Conservation (phyloP, 2,113 vertebrate species). For the Cyprinus carpio region DNA sequence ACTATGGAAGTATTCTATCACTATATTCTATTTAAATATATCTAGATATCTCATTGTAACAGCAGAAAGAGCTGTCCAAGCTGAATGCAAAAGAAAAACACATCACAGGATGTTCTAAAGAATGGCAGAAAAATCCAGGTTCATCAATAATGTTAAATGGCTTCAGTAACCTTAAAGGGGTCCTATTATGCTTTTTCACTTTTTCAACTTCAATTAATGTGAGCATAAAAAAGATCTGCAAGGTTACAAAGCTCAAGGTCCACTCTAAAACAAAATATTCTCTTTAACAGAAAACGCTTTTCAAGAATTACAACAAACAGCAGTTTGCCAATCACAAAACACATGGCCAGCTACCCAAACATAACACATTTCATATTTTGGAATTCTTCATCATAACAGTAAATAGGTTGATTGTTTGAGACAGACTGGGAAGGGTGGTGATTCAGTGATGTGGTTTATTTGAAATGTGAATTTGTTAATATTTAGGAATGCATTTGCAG, state of each 20-base stretch:
- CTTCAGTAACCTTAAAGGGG: no score
- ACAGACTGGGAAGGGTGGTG: neutral
- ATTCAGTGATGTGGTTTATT: neutral
- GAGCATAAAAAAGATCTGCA: neutral
- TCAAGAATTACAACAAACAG: neutral
- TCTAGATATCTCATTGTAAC: neutral
- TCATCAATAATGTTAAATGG: neutral
- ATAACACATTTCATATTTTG: no score
- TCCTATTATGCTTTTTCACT: neutral
- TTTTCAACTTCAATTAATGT: neutral
- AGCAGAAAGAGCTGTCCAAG: neutral
- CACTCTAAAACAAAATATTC: neutral
- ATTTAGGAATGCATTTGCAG: neutral
- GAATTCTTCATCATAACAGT: no score
- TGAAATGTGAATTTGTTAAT: no score
- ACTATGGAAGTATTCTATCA: no score
- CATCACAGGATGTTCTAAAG: neutral
- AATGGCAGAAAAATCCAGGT: neutral
- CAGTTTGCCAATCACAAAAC: no score
- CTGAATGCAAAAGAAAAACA: neutral
- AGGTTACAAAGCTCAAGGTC: neutral
- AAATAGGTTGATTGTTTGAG: no score
- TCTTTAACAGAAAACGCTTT: neutral
- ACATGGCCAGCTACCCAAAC: no score
- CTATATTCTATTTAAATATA: no score